A percentile compares a stretch with the other conserved stretches of the same genome.
These are phyloP conservation scores for Limnephilus rhombicus DNA, from an alignment of 2,888 invertebrate species.

Conservation along the genomic window DNA sequence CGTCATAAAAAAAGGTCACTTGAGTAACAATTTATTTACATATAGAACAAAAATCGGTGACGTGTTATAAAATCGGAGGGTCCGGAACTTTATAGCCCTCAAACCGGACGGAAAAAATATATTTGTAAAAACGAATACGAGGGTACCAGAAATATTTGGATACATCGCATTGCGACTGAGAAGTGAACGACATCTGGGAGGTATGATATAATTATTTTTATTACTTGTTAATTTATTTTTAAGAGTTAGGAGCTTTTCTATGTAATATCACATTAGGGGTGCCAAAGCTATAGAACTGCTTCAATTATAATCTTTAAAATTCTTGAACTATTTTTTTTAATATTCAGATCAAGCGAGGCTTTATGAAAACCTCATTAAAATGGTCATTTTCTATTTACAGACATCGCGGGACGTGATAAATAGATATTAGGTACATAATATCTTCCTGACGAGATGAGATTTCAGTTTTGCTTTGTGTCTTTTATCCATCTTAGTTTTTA, in stretches of 20 bases:
- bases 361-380: no score
- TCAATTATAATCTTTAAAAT: no score
- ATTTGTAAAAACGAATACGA: neutral
- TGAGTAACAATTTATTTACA: neutral
- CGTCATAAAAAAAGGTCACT: neutral
- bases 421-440: no score
- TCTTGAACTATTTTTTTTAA: no score
- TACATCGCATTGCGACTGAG: neutral
- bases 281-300: no score
- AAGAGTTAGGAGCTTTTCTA: neutral
- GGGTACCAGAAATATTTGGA: neutral
- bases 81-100: neutral
- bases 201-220: neutral
- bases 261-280: neutral
- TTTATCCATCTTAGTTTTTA: no score
- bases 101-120: neutral
- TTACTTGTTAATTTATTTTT: no score
- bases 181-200: neutral
- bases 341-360: no score
- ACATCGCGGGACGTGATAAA: no score
- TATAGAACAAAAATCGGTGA: neutral
- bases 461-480: no score
- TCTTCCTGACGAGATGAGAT: no score
- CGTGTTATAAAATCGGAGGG: neutral
- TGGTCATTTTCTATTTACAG: no score